These are phyloP conservation scores for Glossophaga mutica DNA, from an alignment of 2,797 vertebrate species.

Conservation along the genomic window DNA sequence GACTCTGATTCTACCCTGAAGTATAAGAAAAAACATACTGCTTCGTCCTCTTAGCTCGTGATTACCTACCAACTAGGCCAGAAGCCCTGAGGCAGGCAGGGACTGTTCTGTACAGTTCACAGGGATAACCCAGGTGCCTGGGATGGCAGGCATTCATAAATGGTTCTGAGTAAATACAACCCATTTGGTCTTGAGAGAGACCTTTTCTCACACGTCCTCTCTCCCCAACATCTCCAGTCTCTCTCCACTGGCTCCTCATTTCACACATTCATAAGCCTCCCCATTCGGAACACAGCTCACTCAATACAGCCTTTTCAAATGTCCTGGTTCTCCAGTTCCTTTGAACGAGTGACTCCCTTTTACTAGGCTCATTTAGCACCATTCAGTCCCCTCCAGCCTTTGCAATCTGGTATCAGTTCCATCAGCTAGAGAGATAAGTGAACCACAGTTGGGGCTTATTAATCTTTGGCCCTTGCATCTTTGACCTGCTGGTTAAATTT, in stretches of 20 bases:
- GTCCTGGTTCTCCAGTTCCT: conserved; percentile 15
- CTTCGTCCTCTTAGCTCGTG: not conserved
- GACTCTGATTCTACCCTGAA: not conserved
- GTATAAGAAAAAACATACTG: not conserved
- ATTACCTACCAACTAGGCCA: not conserved
- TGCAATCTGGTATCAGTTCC: not conserved
- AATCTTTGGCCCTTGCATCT: too few species aligned
- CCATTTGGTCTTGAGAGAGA: not conserved
- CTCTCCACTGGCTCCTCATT: not conserved
- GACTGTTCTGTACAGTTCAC: not conserved
- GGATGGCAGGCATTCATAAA: not conserved
- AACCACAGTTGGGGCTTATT: not conserved
- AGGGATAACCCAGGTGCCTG: not conserved
- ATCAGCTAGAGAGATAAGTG: not conserved
- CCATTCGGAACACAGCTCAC: not conserved
- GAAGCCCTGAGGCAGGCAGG: not conserved
- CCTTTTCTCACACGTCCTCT: not conserved
- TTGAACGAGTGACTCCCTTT: conserved; percentile 8
- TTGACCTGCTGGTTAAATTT: too few species aligned
- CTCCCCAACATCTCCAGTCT: not conserved
- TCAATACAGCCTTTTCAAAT: not conserved
- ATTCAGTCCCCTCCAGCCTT: not conserved
- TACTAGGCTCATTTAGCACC: not conserved
- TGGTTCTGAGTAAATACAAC: not conserved
- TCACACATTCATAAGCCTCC: not conserved